Evolutionary conservation across 53 echinoderm and acorn worm species (phyloP).

Genomic region (Echinometra lucunter): DNA sequence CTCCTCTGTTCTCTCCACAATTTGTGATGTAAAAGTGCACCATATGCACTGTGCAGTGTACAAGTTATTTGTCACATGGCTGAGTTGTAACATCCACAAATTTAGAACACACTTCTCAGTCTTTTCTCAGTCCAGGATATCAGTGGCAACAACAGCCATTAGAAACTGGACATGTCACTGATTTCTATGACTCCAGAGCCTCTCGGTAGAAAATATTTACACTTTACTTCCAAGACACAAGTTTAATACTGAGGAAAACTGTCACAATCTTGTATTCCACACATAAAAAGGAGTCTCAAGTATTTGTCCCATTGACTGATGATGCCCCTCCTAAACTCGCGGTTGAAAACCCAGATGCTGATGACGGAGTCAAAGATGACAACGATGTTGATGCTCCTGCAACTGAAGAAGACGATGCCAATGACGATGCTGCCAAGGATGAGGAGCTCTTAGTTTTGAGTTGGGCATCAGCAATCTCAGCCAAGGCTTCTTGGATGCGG

Average conservation of each 20-base stretch:
- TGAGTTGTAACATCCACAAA: not conserved
- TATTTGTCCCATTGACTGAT: conserved; percentile 50
- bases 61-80: not conserved
- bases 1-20: not conserved
- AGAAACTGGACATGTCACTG: not conserved
- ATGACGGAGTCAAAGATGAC: conserved; percentile 35
- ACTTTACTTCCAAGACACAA: not conserved
- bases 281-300: not conserved
- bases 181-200: not conserved
- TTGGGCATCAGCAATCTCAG: conserved; percentile 97
- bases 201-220: not conserved
- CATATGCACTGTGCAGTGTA: not conserved
- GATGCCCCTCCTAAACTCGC: not conserved
- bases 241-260: not conserved
- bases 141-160: not conserved
- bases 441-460: conserved; percentile 90
- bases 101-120: not conserved
- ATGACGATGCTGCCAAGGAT: conserved; percentile 23
- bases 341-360: not conserved
- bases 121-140: not conserved
- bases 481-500: conserved; percentile 92
- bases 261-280: not conserved
- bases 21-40: not conserved
- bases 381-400: not conserved
- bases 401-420: not conserved